Base-by-base conservation (phyloP, 2,113 vertebrate species). In the Perca schrenkii region DNA sequence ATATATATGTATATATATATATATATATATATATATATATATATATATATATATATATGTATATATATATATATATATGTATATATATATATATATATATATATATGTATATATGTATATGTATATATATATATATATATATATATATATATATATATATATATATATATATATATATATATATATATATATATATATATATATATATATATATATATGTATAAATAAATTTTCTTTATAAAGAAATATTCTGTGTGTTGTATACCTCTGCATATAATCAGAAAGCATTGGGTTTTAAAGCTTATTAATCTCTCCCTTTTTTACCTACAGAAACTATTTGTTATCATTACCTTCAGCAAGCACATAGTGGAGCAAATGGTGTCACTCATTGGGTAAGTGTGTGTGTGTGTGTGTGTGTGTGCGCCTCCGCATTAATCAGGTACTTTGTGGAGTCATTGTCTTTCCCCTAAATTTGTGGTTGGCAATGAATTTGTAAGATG, bases 331-430 rank as follows among this genome's bases (percentile, higher is more conserved):
- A 99, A 99, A 98, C 96, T 99, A 47, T 99, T 99, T 81, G 98
- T 99, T 61, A 98, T 99, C 85, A 96, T 99, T 88, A 98, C 98
- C 62, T 99, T 99, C 97, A 99, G 98, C 96, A 99, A 97, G 94
- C 98, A 99, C 94, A 99, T 99, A 94, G 98, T 99, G 96, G 97
- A 99, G 92, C 98, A 99, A 95, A 99, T 99, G 97, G 98, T 99
- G 92, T 95, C 97, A 79, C 96, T 99, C 89, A 98, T 99, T 49
- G 98, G 98, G 98, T 99, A 94, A 98, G 98, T 92, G n/a, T 61
- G 19, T 74, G 22, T 62, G 4, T 70, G 22, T 62, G 4, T 70
- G 8, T 15, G 43, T 57, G 10, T 50, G 61, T 46, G 34, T 28
- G 63, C 6, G 6, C 68, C 22, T 43, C 25, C 25, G 64, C 12